A percentile compares a stretch with the other conserved stretches of the same genome.
phyloP scores from a whole-genome alignment of 2,113 vertebrate species.

The Geococcyx californianus region DNA sequence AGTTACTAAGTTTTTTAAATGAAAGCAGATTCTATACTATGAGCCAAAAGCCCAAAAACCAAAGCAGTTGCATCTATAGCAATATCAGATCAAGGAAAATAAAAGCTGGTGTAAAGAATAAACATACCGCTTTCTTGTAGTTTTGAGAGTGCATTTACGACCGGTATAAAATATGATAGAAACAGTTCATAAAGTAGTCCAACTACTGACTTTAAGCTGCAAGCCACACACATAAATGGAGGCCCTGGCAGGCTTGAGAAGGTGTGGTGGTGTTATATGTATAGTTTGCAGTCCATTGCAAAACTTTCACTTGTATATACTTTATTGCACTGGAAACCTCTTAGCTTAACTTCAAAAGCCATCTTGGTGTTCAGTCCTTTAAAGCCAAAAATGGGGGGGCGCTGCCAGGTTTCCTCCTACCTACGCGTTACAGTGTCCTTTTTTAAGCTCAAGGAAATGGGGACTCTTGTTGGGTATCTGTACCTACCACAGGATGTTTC shows the following conservation, averaged over 20 bases:
- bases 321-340: slow-evolving; percentile 86
- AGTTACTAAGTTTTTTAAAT: slow-evolving; percentile 10
- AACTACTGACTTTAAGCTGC: slow-evolving; percentile 91
- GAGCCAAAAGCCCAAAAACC: slow-evolving; percentile 74
- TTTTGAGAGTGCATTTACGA: slow-evolving; percentile 92
- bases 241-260: slow-evolving; percentile 88
- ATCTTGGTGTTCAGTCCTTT: slow-evolving; percentile 90
- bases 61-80: slow-evolving; percentile 81
- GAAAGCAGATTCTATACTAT: slow-evolving; percentile 53
- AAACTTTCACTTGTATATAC: slow-evolving; percentile 83
- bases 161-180: slow-evolving; percentile 92
- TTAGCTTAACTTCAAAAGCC: slow-evolving; percentile 85
- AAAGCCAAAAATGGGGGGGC: slow-evolving; percentile 83
- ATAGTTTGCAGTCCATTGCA: slow-evolving; percentile 89
- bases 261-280: slow-evolving; percentile 83
- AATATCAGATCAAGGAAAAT: slow-evolving; percentile 80
- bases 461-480: slow-evolving; percentile 81
- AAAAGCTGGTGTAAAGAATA: slow-evolving; percentile 91
- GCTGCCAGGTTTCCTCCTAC: slow-evolving; percentile 88
- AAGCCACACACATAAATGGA: slow-evolving; percentile 89
- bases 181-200: slow-evolving; percentile 96
- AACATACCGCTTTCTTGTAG: slow-evolving; percentile 97
- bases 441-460: slow-evolving; percentile 78
- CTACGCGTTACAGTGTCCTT: slow-evolving; percentile 83
- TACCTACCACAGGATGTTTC: slow-evolving; percentile 88